These are phyloP conservation scores for Neotoxoptera formosana DNA, from an alignment of 1,140 invertebrate species.

Conservation along the genomic window DNA sequence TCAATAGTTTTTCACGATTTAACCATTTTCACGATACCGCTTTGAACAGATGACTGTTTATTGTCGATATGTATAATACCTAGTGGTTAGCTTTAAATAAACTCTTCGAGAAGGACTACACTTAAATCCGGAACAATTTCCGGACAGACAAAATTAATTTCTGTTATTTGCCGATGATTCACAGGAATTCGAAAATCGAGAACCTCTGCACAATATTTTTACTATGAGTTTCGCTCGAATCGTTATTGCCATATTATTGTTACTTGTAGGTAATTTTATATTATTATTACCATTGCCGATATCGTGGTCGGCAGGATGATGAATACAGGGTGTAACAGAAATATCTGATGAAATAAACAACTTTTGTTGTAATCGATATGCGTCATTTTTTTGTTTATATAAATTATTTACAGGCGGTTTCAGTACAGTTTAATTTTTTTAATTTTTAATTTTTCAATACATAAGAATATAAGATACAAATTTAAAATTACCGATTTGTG, in stretches of 20 bases:
- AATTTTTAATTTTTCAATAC: no score
- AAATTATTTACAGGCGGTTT: no score
- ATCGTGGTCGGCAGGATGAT: background rate
- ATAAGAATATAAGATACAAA: no score
- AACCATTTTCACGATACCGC: background rate
- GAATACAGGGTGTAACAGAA: no score
- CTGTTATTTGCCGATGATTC: background rate
- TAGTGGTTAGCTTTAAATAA: background rate
- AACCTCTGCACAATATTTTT: background rate
- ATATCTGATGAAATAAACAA: no score
- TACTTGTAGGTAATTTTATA: no score
- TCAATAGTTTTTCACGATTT: background rate
- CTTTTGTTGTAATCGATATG: no score
- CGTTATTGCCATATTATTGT: background rate
- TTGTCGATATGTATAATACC: fast-evolving
- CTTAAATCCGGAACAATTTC: background rate
- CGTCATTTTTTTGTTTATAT: no score
- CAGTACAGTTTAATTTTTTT: no score
- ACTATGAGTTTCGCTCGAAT: background rate
- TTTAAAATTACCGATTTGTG: no score
- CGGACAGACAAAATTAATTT: background rate
- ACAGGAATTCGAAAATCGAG: background rate
- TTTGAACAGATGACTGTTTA: background rate
- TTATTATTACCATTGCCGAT: background rate
- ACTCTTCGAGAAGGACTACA: background rate